Evolutionary conservation across 2,797 vertebrate genomes (phyloP).

Genomic region (Numenius phaeopus): DNA sequence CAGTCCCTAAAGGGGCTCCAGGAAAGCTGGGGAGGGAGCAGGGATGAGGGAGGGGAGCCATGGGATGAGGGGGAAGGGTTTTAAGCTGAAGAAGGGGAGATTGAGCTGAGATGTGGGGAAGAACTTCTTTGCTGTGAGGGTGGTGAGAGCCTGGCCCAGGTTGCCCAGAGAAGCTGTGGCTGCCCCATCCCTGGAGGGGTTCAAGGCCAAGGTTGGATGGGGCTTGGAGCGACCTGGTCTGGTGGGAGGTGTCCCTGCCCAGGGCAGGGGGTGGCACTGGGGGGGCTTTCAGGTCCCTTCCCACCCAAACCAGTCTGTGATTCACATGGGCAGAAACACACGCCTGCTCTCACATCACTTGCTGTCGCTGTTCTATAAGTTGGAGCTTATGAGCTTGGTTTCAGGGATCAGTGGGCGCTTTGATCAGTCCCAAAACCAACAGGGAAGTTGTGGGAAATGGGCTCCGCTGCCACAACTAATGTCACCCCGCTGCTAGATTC

Average conservation of each 20-base stretch:
- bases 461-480: fast-evolving
- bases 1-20: too few relatives aligned
- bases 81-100: too few relatives aligned
- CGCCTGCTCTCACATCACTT: background rate
- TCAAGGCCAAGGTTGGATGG: background rate
- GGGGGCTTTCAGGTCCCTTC: background rate
- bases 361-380: fast-evolving
- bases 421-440: background rate
- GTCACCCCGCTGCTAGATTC: background rate
- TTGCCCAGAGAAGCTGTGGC: too few relatives aligned
- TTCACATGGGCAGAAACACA: fast-evolving
- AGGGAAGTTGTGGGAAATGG: background rate
- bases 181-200: background rate
- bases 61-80: too few relatives aligned
- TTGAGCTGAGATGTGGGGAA: too few relatives aligned
- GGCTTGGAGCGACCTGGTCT: background rate
- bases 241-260: background rate
- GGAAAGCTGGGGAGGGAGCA: too few relatives aligned
- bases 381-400: background rate
- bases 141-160: too few relatives aligned
- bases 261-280: background rate
- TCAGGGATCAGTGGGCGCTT: fast-evolving
- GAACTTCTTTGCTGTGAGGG: too few relatives aligned
- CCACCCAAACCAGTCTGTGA: background rate
- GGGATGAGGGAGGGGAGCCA: too few relatives aligned